A percentile compares a stretch with the other conserved stretches of the same genome.
phyloP scores from a whole-genome alignment of 2,888 invertebrate species.

The Ischnura elegans region DNA sequence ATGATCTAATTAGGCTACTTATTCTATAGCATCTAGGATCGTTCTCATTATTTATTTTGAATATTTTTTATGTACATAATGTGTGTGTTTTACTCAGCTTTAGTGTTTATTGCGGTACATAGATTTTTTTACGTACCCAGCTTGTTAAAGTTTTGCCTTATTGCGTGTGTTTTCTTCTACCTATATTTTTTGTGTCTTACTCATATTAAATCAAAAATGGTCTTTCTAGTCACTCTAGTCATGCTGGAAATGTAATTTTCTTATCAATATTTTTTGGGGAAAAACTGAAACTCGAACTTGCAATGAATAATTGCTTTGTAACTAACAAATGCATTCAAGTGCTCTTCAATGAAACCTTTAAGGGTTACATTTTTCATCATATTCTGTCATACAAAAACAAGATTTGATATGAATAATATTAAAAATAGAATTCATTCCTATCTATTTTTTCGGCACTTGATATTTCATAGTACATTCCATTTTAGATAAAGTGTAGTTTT shows the following conservation, averaged over 20 bases:
- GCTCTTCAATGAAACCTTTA: constrained; percentile 24
- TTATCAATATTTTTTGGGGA: not conserved
- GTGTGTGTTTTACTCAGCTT: too few species aligned
- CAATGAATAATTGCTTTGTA: not conserved
- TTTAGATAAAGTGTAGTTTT: not conserved
- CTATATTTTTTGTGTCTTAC: too few species aligned
- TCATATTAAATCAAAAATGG: not conserved
- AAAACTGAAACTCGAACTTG: not conserved
- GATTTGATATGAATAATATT: constrained; percentile 35
- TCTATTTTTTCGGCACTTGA: constrained; percentile 31
- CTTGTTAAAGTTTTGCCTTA: too few species aligned
- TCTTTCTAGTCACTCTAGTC: constrained; percentile 1
- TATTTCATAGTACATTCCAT: constrained; percentile 35
- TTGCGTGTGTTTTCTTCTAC: too few species aligned
- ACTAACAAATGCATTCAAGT: constrained; percentile 12
- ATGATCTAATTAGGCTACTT: too few species aligned
- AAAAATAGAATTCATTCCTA: constrained; percentile 22
- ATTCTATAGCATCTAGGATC: too few species aligned
- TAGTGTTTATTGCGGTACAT: too few species aligned
- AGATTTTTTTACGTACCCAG: too few species aligned
- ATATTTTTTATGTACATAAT: too few species aligned
- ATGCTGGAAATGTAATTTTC: not conserved
- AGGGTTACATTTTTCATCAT: constrained; percentile 26
- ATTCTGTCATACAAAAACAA: constrained; percentile 21
- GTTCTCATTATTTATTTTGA: too few species aligned